These are phyloP conservation scores for Andrena fulva DNA, from an alignment of 2,888 invertebrate species.

Conservation along the genomic window DNA sequence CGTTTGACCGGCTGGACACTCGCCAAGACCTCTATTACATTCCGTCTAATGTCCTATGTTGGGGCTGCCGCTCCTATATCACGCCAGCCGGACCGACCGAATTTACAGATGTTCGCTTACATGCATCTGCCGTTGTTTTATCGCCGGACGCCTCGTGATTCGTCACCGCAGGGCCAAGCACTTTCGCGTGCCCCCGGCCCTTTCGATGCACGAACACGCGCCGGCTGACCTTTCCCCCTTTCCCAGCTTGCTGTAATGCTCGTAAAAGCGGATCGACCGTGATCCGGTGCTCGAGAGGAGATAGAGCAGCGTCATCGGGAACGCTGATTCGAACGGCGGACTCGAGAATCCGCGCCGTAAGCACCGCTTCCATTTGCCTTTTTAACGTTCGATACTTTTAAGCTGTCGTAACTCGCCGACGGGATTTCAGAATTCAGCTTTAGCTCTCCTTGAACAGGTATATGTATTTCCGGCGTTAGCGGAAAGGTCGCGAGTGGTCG, in stretches of 20 bases:
- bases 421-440: background rate
- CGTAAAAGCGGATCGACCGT: slow-evolving; percentile 22
- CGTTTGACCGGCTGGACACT: slow-evolving; percentile 76
- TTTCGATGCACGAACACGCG: background rate
- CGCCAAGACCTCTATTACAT: slow-evolving; percentile 81
- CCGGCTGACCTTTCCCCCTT: background rate
- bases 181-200: background rate
- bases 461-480: too few relatives aligned
- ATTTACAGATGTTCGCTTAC: slow-evolving; percentile 74
- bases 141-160: slow-evolving; percentile 29
- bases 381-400: slow-evolving; percentile 5
- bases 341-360: background rate
- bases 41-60: slow-evolving; percentile 75
- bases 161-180: slow-evolving; percentile 16
- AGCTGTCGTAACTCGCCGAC: slow-evolving; percentile 3
- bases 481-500: background rate
- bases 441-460: too few relatives aligned
- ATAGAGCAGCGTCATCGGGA: slow-evolving; percentile 4
- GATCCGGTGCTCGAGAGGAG: slow-evolving; percentile 1
- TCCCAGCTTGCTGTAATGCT: background rate
- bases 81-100: slow-evolving; percentile 59
- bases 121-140: slow-evolving; percentile 55
- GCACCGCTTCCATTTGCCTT: slow-evolving; percentile 10
- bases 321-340: slow-evolving; percentile 3
- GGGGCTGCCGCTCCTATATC: slow-evolving; percentile 58